Evolutionary conservation across 2,113 vertebrate species (phyloP).

Genomic region (Cromileptes altivelis): DNA sequence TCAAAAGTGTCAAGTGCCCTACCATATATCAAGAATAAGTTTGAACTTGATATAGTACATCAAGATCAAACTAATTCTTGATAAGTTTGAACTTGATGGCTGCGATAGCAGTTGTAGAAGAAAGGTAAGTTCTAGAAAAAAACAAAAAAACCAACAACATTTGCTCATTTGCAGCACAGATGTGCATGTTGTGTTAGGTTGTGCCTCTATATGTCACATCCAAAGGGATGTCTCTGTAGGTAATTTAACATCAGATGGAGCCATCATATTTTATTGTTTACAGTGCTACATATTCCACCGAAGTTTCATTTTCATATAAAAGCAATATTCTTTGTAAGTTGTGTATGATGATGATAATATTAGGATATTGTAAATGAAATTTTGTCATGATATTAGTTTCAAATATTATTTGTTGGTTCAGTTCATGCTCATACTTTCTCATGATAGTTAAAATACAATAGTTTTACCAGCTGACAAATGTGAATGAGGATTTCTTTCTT

Average conservation of each 20-base stretch:
- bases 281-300: background rate
- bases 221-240: too few relatives aligned
- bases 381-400: background rate
- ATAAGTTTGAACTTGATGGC: too few relatives aligned
- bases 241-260: slow-evolving; percentile 3
- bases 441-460: background rate
- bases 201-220: too few relatives aligned
- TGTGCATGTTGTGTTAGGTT: too few relatives aligned
- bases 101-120: too few relatives aligned
- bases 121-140: too few relatives aligned
- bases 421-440: background rate
- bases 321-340: background rate
- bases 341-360: background rate
- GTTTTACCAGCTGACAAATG: background rate
- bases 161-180: too few relatives aligned
- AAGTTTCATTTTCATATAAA: background rate
- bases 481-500: background rate
- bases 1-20: too few relatives aligned
- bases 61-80: too few relatives aligned
- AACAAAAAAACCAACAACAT: too few relatives aligned
- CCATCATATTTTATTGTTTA: background rate
- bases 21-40: too few relatives aligned
- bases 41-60: too few relatives aligned
- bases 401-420: background rate
- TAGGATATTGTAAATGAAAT: background rate